These are phyloP conservation scores for Anabas testudineus DNA, from an alignment of 2,797 vertebrate genomes.

Conservation along the genomic window DNA sequence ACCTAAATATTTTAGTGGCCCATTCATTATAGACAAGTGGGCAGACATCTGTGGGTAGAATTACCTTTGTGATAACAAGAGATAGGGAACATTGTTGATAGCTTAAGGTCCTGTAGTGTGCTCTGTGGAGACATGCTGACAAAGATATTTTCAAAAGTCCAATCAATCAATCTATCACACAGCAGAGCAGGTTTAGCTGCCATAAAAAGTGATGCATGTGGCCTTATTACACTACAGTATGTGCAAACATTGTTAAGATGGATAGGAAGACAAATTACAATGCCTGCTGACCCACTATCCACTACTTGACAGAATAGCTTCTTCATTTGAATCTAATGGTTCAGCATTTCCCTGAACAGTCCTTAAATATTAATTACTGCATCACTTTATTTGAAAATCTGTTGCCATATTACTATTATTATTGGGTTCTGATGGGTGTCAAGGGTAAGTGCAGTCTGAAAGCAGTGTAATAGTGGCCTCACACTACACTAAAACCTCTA, in stretches of 20 bases:
- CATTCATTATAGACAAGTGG: slow-evolving; percentile 65
- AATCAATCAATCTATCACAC: slow-evolving; percentile 38
- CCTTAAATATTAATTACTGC: slow-evolving; percentile 30
- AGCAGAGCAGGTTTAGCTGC: slow-evolving; percentile 6
- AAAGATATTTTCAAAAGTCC: slow-evolving; percentile 17
- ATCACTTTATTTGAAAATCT: slow-evolving; percentile 12
- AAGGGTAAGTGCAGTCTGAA: slow-evolving; percentile 18
- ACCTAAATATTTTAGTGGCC: slow-evolving; percentile 72
- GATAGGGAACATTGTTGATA: slow-evolving; percentile 26
- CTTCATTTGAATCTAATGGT: slow-evolving; percentile 42
- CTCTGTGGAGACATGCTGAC: slow-evolving; percentile 29
- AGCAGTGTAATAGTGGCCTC: neutral
- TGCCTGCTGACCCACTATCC: slow-evolving; percentile 11
- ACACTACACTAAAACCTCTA: neutral
- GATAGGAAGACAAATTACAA: slow-evolving; percentile 32
- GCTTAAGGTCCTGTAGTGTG: slow-evolving; percentile 4
- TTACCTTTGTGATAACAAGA: slow-evolving; percentile 51
- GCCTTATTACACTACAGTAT: slow-evolving; percentile 24
- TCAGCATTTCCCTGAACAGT: slow-evolving; percentile 30
- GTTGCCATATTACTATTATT: neutral
- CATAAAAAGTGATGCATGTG: slow-evolving; percentile 38
- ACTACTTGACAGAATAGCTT: slow-evolving; percentile 28
- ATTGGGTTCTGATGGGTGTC: neutral
- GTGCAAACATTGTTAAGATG: slow-evolving; percentile 22
- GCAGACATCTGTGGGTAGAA: slow-evolving; percentile 50